Conservation (phyloP, 2,888 invertebrate species). For the Cantharis rustica region DNA sequence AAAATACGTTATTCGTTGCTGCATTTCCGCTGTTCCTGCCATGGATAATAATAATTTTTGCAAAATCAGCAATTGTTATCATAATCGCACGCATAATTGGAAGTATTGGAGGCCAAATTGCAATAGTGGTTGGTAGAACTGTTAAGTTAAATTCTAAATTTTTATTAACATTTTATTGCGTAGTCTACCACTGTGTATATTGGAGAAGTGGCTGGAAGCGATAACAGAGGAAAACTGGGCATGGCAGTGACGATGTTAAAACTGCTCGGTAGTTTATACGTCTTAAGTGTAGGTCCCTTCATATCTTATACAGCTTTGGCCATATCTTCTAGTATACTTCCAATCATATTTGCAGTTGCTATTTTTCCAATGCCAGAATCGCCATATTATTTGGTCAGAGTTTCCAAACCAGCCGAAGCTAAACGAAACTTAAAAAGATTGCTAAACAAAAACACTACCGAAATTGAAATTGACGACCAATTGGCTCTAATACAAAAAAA, state of each 20-base stretch:
- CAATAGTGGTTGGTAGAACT: constrained; percentile 29
- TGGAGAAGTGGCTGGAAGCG: constrained; percentile 61
- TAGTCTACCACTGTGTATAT: constrained; percentile 61
- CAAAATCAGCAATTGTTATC: constrained; percentile 56
- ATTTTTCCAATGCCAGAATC: constrained; percentile 57
- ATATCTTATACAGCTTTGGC: constrained; percentile 50
- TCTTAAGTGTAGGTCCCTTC: constrained; percentile 52
- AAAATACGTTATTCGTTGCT: constrained; percentile 58
- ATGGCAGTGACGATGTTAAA: constrained; percentile 50
- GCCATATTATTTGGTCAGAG: constrained; percentile 55
- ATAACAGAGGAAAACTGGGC: constrained; percentile 56
- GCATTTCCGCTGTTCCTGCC: constrained; percentile 60
- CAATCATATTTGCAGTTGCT: constrained; percentile 48
- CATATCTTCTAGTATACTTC: constrained; percentile 46
- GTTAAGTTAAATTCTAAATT: constrained; percentile 42
- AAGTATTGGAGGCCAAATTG: constrained; percentile 72
- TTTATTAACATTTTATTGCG: constrained; percentile 11
- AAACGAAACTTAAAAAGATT: constrained; percentile 41
- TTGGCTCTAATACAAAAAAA: constrained; percentile 52
- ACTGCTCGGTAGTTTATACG: constrained; percentile 51
- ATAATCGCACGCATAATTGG: constrained; percentile 67
- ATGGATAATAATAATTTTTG: constrained; percentile 52
- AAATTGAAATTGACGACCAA: constrained; percentile 52
- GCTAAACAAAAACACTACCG: constrained; percentile 49
- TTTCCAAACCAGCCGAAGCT: constrained; percentile 47